Evolutionary conservation across 1,140 invertebrate species (phyloP).

Genomic region (Stegodyphus mimosarum): DNA sequence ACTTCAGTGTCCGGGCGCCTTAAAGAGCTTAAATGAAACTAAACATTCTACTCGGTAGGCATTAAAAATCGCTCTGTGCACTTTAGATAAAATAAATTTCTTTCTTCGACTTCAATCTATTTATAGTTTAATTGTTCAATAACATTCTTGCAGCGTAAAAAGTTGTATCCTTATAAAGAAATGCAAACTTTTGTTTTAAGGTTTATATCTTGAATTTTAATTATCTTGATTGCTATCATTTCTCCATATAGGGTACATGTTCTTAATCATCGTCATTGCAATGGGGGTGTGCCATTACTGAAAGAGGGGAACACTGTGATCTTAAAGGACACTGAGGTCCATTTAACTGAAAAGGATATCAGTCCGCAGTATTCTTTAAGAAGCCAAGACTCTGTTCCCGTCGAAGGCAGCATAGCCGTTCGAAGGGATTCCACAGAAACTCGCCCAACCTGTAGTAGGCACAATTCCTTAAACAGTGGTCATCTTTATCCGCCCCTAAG

Average conservation of each 20-base stretch:
- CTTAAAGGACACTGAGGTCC: constrained; percentile 58
- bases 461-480: constrained; percentile 10
- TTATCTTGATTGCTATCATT: not conserved
- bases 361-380: constrained; percentile 58
- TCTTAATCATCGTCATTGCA: constrained; percentile 20
- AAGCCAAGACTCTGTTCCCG: constrained; percentile 27
- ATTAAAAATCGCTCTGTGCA: too few relatives aligned
- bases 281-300: constrained; percentile 22
- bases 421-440: constrained; percentile 20
- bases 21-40: constrained; percentile 57
- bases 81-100: too few relatives aligned
- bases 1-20: constrained; percentile 15
- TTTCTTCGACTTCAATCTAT: too few relatives aligned
- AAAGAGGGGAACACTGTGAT: not conserved
- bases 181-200: not conserved
- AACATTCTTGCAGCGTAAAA: too few relatives aligned
- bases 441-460: constrained; percentile 6
- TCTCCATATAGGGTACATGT: constrained; percentile 14
- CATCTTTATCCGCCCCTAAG: not conserved
- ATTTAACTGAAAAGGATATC: constrained; percentile 33
- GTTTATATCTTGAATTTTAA: not conserved
- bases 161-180: not conserved
- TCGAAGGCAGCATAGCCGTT: not conserved
- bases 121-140: too few relatives aligned
- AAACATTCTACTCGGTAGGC: constrained; percentile 32